These are phyloP conservation scores for Phacellophora camtschatica DNA, from an alignment of 30 jellyfish, hydroid and myxozoan genomes.

Conservation along the genomic window DNA sequence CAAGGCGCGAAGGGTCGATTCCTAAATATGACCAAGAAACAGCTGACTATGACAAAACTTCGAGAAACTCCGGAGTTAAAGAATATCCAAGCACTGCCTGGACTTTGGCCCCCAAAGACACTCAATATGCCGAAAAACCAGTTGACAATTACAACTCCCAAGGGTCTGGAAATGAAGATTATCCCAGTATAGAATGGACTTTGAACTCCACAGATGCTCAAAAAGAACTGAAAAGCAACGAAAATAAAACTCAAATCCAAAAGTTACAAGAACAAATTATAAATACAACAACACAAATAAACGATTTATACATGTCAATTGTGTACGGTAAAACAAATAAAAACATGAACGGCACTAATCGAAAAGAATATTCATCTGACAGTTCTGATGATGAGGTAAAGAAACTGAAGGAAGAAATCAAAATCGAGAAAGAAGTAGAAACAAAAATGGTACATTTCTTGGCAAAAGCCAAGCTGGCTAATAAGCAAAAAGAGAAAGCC, in stretches of 20 bases:
- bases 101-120: too few relatives aligned
- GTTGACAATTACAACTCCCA: too few relatives aligned
- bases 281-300: slow-evolving; percentile 21
- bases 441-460: slow-evolving; percentile 17
- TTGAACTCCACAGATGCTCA: neutral
- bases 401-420: neutral
- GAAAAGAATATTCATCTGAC: neutral
- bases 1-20: too few relatives aligned
- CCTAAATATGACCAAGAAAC: too few relatives aligned
- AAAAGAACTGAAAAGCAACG: neutral
- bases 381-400: neutral
- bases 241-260: too few relatives aligned
- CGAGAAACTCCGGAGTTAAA: too few relatives aligned
- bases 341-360: neutral
- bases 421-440: slow-evolving; percentile 22
- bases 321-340: neutral
- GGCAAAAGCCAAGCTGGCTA: slow-evolving; percentile 34
- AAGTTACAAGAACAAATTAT: slow-evolving; percentile 7
- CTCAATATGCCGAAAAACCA: too few relatives aligned
- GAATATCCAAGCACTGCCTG: too few relatives aligned
- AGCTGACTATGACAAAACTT: too few relatives aligned
- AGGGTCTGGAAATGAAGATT: too few relatives aligned
- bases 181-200: neutral
- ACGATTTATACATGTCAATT: neutral
- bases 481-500: slow-evolving; percentile 16